Evolutionary conservation across 2,113 vertebrate genomes (phyloP), one percentile per base, ranked within the genome.

Genomic region (Nestor notabilis): DNA sequence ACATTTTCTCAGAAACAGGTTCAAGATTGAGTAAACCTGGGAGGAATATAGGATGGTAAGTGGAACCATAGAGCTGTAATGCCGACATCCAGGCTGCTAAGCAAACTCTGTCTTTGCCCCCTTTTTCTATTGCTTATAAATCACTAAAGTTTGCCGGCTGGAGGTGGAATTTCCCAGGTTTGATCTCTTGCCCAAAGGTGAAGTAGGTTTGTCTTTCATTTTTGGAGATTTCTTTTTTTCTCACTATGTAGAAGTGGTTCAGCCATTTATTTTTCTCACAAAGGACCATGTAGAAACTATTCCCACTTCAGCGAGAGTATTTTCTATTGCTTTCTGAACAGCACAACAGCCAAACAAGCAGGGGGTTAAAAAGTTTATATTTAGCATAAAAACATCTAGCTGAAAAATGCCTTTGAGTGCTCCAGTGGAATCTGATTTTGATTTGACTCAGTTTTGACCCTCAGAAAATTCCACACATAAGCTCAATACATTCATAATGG

Each of bases 401-500:
- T 87, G 78, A 95, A 90, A 96, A 96, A 95, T 89, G 90, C 71
- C 68, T 95, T 84, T 75, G 58, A 94, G 94, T 91, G 77, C 69
- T 96, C 55, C 64, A 61, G 37, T 70, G 72, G 71, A 93, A 77
- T 92, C 65, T 93, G 88, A 83, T 91, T 96, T 97, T 68, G 55
- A 46, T 95, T 60, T 96, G 94, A 97, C 92, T 3, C 18, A 83
- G 44, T 93, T 92, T 77, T 95, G 93, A 96, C 93, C 96, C 83
- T 85, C 56, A 70, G 77, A 88, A 95, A 94, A 94, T 93, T 77
- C 92, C 80, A 82, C 0, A 0, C 66, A 49, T 50, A 37, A 78
- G 65, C 83, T 61, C 79, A 83, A 28, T 47, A 5, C 18, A 5
- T 82, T 91, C 46, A 69, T 43, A 43, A 16, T 76, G 70, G 56